Evolutionary conservation across 1,140 invertebrate species (phyloP).

Genomic region (Pentalonia nigronervosa): DNA sequence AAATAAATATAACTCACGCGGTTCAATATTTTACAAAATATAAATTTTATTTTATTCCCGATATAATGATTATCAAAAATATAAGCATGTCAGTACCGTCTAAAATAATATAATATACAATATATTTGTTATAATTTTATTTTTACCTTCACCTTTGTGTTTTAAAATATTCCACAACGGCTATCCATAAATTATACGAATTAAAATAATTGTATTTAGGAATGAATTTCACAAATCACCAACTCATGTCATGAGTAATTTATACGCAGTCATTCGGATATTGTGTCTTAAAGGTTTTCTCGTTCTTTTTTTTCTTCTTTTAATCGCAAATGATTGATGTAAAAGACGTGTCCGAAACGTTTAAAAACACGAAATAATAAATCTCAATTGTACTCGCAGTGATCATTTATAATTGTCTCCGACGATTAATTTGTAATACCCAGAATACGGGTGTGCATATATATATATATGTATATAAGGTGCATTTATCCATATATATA

Average conservation of each 20-base stretch:
- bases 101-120: background rate
- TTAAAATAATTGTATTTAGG: background rate
- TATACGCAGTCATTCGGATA: background rate
- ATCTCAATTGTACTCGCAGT: background rate
- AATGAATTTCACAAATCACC: background rate
- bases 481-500: background rate
- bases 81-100: background rate
- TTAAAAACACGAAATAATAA: slow-evolving; percentile 27
- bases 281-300: background rate
- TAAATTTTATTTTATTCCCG: background rate
- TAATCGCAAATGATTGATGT: slow-evolving; percentile 28
- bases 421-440: background rate
- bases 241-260: background rate
- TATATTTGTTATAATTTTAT: background rate
- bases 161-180: background rate
- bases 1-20: background rate
- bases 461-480: background rate
- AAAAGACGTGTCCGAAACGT: background rate
- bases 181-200: background rate
- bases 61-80: background rate
- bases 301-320: background rate
- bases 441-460: background rate
- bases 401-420: slow-evolving; percentile 27
- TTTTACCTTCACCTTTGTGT: background rate
- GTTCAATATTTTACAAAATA: background rate